Evolutionary conservation across 2,113 vertebrate species (phyloP), one percentile per base, ranked within the genome.

Genomic region (Arizona elegans): DNA sequence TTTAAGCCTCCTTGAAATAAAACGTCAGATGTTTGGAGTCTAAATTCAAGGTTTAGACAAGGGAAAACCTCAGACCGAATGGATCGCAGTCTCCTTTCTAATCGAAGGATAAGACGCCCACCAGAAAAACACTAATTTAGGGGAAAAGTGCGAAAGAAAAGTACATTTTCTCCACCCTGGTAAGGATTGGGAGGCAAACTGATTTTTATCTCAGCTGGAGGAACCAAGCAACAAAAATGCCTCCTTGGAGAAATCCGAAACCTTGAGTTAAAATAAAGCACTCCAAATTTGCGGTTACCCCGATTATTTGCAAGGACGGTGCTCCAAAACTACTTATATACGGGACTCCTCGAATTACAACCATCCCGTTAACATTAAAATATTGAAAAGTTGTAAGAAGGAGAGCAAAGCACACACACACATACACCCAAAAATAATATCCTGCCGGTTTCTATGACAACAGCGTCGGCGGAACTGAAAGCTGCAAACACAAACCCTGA

Each of bases 401-500:
- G 12, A 10, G 23, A 59, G 3, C 33, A 87, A 56, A 6, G 43
- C 21, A 12, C 81, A 8, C 56, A 8, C 56, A 58, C 21, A 8
- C 56, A 58, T 21, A 58, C 19, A 23, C 56, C 13, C 75, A 59
- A n/a, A 58, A 47, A 58, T 24, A 24, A 24, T 59, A 59, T 47
- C 43, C 9, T 53, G 19, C 86, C 11, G 9, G 92, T 92, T 92
- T 47, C 92, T 56, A 92, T 92, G 65, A 65, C 86, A 92, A 92
- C 92, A 5, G 87, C 52, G 3, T 12, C n/a, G n/a, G 17, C 26
- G 23, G 55, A 91, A 86, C 81, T 54, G 56, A 70, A 70, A 88
- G 86, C 87, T 92, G 56, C 56, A 43, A 33, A 65, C 11, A 24
- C 21, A 8, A 29, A 23, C 11, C 58, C 29, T 62, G 23, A 10